These are phyloP conservation scores for Tipula unca DNA, from an alignment of 2,888 invertebrate genomes.

Conservation along the genomic window DNA sequence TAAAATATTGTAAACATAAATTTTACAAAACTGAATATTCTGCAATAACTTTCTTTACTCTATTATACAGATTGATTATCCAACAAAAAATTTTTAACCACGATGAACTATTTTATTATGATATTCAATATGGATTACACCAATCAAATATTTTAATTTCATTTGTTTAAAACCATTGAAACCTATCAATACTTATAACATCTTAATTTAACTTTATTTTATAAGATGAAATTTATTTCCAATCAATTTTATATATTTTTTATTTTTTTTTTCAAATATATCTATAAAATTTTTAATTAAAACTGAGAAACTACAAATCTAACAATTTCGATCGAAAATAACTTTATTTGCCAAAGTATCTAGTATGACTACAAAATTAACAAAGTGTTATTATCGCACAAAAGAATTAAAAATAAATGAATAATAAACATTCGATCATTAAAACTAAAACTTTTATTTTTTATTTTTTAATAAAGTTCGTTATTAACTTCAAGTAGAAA, in stretches of 20 bases:
- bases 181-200: neutral
- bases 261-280: neutral
- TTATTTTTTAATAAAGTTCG: neutral
- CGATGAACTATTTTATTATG: too few species aligned
- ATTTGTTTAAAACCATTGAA: neutral
- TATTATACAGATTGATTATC: too few species aligned
- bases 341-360: neutral
- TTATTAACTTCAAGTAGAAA: neutral
- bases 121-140: too few species aligned
- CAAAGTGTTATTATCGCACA: neutral
- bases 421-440: neutral
- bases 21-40: too few species aligned
- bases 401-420: neutral
- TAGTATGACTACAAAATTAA: neutral
- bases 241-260: neutral
- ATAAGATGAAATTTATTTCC: neutral
- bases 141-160: neutral
- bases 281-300: neutral
- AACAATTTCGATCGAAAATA: neutral
- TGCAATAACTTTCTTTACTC: too few species aligned
- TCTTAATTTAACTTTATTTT: neutral
- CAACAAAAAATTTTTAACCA: too few species aligned
- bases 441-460: neutral
- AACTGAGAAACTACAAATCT: neutral
- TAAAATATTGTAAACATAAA: too few species aligned